Percentiles rank a stretch among this genome's conserved stretches.
Conservation (phyloP, 2,797 vertebrate species). For the Sebastes oblongus region DNA sequence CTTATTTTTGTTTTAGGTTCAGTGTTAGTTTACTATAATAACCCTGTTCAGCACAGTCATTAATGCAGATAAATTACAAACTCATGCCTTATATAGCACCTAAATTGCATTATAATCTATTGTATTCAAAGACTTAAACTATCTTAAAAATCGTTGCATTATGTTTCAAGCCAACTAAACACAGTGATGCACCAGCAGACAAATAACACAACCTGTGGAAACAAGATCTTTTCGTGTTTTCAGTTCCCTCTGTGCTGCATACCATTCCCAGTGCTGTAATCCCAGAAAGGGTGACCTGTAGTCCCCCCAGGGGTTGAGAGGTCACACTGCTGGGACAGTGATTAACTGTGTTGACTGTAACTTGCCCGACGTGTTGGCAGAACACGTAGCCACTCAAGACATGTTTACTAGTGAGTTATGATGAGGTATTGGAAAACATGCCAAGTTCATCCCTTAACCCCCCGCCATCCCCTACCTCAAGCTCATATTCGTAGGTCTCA, state of each 20-base stretch:
- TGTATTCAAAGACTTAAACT: neutral
- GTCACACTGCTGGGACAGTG: neutral
- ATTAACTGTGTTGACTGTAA: slow-evolving; percentile 62
- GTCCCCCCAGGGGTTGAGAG: neutral
- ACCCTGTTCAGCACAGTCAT: neutral
- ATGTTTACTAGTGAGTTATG: slow-evolving; percentile 60
- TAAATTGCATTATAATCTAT: neutral
- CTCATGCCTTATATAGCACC: neutral
- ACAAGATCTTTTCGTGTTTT: neutral
- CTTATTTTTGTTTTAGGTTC: too few relatives aligned
- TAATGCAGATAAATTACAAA: neutral
- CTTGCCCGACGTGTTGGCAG: slow-evolving; percentile 7
- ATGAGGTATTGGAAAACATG: slow-evolving; percentile 17
- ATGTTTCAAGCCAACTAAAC: neutral
- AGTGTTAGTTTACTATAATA: too few relatives aligned
- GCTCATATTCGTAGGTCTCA: neutral
- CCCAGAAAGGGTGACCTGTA: neutral
- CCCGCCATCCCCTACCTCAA: rapidly evolving
- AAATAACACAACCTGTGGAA: neutral
- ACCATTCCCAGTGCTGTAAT: neutral
- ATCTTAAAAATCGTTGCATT: neutral
- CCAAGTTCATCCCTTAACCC: neutral
- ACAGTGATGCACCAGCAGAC: neutral
- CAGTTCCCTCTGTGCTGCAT: neutral
- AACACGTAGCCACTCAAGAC: slow-evolving; percentile 34